Base-by-base conservation (phyloP, 2,888 invertebrate species). In the Mythimna ferrago region DNA sequence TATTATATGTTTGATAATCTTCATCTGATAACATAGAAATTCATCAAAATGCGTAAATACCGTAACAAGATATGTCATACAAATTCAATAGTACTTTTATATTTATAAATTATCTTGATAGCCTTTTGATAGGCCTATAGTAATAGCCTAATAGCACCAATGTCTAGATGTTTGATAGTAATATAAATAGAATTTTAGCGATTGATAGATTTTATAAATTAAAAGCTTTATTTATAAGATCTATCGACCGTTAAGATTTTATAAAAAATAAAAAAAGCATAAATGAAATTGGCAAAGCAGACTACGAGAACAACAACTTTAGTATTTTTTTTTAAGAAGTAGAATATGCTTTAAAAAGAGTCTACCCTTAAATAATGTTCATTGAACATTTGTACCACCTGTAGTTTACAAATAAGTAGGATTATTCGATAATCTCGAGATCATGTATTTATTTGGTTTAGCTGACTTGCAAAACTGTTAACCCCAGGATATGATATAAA, bases 21-120 rank as follows among this genome's bases (percentile, higher is more conserved):
- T n/a, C 51, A 76, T 76, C 67, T 56, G 81, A 80, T 80, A 66
- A 62, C 0, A 11, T 14, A 16, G 11, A 60, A 57, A 35, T 51
- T 7, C 71, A 76, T 76, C 80, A 54, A 41, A 35, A 32, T 53
- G 16, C 26, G 48, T 51, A 62, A 53, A 48, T 58, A 54, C 67
- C 68, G 57, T 14, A 51, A 71, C 57, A 61, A 66, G 67, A 80
- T 80, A 76, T 51, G 51, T 48, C 41, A 74, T 11, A 41, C 19
- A 69, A 61, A 63, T 56, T 48, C 11, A 57, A 48, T 66, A 16
- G 9, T 66, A 53, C n/a, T 66, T 9, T 6, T 53, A 44, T 56
- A 74, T 58, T 54, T 44, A 61, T 61, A 65, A 19, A 48, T 61
- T 38, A 57, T 68, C 26, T 56, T 32, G 60, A 67, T 54, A 48